Percentiles rank a stretch among this genome's conserved stretches.
phyloP scores from a whole-genome alignment of 2,888 invertebrate species.

The Chironomus tentans region DNA sequence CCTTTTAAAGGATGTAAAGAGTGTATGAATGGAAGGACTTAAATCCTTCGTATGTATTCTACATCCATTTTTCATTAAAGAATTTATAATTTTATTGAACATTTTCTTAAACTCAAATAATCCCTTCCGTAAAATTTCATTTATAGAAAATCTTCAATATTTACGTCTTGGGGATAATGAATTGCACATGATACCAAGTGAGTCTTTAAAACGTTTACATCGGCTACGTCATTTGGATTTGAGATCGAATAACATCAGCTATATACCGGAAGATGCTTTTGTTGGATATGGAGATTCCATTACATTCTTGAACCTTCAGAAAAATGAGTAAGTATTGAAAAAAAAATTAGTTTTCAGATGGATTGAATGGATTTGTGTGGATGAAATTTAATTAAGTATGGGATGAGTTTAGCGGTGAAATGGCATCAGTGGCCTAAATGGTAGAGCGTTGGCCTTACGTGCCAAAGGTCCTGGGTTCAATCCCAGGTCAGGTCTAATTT shows the following conservation, averaged over 20 bases:
- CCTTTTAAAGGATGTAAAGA: too few relatives aligned
- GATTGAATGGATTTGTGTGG: neutral
- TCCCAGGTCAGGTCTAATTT: too few relatives aligned
- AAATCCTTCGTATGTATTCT: neutral
- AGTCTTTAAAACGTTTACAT: constrained; percentile 72
- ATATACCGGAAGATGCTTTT: constrained; percentile 77
- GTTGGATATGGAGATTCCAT: constrained; percentile 82
- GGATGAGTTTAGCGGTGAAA: too few relatives aligned
- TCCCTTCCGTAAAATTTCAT: neutral
- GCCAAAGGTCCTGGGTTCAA: too few relatives aligned
- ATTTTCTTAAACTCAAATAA: neutral
- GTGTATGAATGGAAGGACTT: too few relatives aligned
- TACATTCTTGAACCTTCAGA: constrained; percentile 85
- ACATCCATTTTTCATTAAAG: neutral
- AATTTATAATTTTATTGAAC: neutral
- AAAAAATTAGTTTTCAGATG: too few relatives aligned
- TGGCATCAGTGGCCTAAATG: too few relatives aligned
- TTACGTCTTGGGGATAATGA: constrained; percentile 82
- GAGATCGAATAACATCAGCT: constrained; percentile 77
- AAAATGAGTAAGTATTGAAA: constrained; percentile 72
- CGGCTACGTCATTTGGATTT: constrained; percentile 81
- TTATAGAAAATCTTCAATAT: constrained; percentile 77
- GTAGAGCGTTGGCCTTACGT: too few relatives aligned
- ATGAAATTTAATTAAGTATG: too few relatives aligned
- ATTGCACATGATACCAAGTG: constrained; percentile 74